phyloP scores from a whole-genome alignment of 2,888 invertebrate genomes.

The Idaea aversata region DNA sequence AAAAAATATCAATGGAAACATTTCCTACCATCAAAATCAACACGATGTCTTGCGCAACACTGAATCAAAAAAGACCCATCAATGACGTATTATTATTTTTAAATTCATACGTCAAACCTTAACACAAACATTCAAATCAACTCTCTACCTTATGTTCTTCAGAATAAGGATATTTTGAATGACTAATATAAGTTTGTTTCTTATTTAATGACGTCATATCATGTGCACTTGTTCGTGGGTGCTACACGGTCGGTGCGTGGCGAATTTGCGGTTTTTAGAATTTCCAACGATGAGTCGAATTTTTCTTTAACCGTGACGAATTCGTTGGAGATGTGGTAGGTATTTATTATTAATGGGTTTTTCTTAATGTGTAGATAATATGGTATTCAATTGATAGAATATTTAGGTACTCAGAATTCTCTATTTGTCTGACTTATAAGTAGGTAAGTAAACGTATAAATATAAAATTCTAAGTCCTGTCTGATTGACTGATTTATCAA shows the following conservation, averaged over 20 bases:
- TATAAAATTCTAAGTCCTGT: too few species aligned
- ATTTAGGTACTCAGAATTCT: too few species aligned
- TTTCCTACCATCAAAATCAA: constrained; percentile 62
- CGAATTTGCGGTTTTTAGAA: constrained; percentile 71
- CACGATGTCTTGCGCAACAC: constrained; percentile 61
- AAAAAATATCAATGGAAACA: constrained; percentile 44
- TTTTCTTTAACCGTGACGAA: constrained; percentile 47
- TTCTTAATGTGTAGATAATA: constrained; percentile 22
- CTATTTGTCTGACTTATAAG: too few species aligned
- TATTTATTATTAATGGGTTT: constrained; percentile 23
- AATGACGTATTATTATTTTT: constrained; percentile 75
- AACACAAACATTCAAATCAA: neutral
- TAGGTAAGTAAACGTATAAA: too few species aligned
- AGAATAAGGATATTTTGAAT: neutral
- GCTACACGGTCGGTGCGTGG: constrained; percentile 62
- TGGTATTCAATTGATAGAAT: neutral
- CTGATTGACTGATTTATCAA: too few species aligned
- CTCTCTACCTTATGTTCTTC: neutral
- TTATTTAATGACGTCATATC: constrained; percentile 57
- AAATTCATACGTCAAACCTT: constrained; percentile 61
- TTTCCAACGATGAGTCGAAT: constrained; percentile 56
- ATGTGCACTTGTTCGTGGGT: constrained; percentile 67
- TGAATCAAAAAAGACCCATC: constrained; percentile 69
- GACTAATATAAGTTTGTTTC: neutral
- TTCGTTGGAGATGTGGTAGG: constrained; percentile 24